These are phyloP conservation scores for Xyliphius kryptos DNA, from an alignment of 2,113 vertebrate genomes.

Conservation along the genomic window DNA sequence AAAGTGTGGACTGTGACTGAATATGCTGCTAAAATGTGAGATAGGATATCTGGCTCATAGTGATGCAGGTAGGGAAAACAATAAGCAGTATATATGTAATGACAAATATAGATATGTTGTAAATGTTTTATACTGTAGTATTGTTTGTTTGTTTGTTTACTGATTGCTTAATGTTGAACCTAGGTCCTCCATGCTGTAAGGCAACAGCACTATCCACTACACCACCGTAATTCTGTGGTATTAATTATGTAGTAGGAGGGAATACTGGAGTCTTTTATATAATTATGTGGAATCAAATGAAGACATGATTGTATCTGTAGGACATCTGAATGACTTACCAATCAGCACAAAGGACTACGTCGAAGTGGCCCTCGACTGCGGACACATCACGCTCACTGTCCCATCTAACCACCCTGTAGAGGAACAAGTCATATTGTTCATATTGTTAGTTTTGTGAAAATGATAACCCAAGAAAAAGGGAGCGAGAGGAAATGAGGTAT, in stretches of 20 bases:
- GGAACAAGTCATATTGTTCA: no score
- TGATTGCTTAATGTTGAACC: no score
- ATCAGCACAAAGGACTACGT: conserved; percentile 98
- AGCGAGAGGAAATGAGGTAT: no score
- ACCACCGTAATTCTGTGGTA: no score
- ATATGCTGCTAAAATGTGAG: conserved; percentile 30
- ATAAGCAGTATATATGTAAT: no score
- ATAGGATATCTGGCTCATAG: conserved; percentile 35
- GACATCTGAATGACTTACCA: conserved; percentile 75
- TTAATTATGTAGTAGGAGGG: not conserved
- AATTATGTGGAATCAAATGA: not conserved
- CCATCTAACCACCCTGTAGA: conserved; percentile 88
- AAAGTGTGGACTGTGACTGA: conserved; percentile 37
- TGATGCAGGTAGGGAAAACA: conserved; percentile 4
- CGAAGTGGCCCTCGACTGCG: conserved; percentile 92
- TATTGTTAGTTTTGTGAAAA: no score
- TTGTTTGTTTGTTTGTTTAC: no score
- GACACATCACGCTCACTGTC: conserved; percentile 93
- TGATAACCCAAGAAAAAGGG: no score
- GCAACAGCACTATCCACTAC: no score
- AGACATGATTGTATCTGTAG: not conserved
- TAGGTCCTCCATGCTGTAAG: no score
- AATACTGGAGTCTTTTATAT: no score
- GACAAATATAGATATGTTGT: not conserved
- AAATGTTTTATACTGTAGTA: not conserved